Base-by-base conservation (phyloP, 2,888 invertebrate genomes). In the Drosophila colorata region DNA sequence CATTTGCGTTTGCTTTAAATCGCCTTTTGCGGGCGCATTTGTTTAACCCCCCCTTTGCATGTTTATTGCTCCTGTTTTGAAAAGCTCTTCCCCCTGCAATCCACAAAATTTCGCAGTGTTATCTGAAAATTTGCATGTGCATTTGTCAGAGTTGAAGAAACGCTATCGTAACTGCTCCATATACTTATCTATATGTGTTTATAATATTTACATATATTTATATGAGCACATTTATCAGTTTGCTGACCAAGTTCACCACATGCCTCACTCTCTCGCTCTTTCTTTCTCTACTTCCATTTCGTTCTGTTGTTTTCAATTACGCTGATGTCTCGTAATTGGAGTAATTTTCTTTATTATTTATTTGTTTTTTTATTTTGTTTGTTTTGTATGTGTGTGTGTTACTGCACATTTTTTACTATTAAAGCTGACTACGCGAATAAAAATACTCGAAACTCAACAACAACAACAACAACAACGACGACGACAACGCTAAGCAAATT, bases 51-150 rank as follows among this genome's bases (percentile, higher is more conserved):
- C 20, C 25, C 14, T 47, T 37, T 25, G 41, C 56, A 58, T 38
- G 28, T 28, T 28, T 28, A 28, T 28, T 28, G 28, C 28, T 28
- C 4, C 4, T 20, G 20, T 20, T 20, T 20, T 20, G n/a, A 20
- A 20, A 20, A 1, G 11, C 7, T 8, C 14, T 3, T 2, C 8
- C 4, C 9, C 1, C 3, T 11, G 5, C 3, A 20, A 2, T 9
- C n/a, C n/a, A 0, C 44, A 47, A 37, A 37, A 59, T 66, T 78
- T 82, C 49, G 56, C 87, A 86, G 49, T 51, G 68, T 40, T 64
- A 49, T 86, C 84, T 57, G 73, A 78, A 86, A 78, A 78, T 75
- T 83, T 67, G 70, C 87, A 78, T 66, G 56, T 60, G 63, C 23
- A 46, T 69, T 41, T 41, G 51, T 38, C 44, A 46, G 51, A 35